Evolutionary conservation across 2,888 invertebrate species (phyloP).

Genomic region (Drosophila engyochracea): DNA sequence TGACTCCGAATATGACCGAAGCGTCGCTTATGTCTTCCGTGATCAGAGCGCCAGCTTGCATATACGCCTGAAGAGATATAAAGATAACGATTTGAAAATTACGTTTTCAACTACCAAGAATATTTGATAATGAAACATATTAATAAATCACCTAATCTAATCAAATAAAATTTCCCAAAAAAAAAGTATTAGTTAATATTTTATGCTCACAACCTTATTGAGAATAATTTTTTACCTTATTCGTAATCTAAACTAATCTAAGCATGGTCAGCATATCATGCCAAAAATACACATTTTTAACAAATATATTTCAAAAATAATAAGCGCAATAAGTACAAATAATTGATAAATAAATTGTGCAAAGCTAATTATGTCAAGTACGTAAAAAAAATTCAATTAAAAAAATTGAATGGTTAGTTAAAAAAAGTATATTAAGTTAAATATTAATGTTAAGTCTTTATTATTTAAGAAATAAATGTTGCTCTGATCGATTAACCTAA

Average conservation of each 20-base stretch:
- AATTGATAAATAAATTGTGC: no score
- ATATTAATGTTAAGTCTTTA: no score
- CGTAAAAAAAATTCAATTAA: no score
- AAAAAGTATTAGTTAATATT: background rate
- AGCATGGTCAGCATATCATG: constrained; percentile 20
- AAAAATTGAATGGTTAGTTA: no score
- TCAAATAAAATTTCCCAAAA: background rate
- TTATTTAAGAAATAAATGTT: background rate
- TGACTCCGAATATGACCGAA: constrained; percentile 98
- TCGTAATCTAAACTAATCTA: constrained; percentile 8
- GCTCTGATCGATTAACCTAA: background rate
- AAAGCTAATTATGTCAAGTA: no score
- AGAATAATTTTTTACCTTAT: background rate
- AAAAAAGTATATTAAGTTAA: no score
- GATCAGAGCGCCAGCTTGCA: constrained; percentile 95
- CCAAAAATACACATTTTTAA: constrained; percentile 4
- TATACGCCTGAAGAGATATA: constrained; percentile 89
- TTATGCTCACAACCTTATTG: constrained; percentile 16
- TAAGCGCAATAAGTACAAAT: no score
- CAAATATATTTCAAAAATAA: no score
- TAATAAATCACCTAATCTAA: constrained; percentile 64
- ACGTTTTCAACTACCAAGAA: background rate
- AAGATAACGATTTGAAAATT: background rate
- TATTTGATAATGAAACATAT: background rate
- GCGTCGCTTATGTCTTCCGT: constrained; percentile 99